Evolutionary conservation across 2,888 invertebrate species (phyloP).

Genomic region (Callyntrura guangdongensis): DNA sequence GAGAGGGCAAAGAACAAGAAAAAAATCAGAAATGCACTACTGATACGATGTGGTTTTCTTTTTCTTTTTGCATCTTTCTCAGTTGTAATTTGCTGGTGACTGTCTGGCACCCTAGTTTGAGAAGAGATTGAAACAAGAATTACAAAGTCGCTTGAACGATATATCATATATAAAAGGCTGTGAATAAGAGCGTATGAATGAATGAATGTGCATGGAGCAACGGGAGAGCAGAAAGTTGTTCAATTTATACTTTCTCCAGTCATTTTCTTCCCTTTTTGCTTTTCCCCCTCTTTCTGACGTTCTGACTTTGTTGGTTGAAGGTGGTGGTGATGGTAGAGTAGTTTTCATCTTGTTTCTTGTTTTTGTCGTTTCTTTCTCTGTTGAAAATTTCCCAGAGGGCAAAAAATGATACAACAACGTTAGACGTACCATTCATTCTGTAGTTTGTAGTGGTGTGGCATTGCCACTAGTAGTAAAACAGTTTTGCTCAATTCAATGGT

Average conservation of each 20-base stretch:
- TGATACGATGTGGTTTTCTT: conserved; percentile 4
- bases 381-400: conserved; percentile 51
- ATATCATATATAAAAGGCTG: too few relatives aligned
- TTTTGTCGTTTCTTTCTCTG: conserved; percentile 22
- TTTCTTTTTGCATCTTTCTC: neutral
- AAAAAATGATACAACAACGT: neutral
- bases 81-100: neutral
- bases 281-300: neutral
- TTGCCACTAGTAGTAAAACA: neutral
- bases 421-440: neutral
- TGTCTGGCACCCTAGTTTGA: neutral
- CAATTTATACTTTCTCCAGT: neutral
- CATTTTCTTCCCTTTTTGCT: neutral
- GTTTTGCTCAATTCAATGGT: neutral
- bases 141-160: too few relatives aligned
- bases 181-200: too few relatives aligned
- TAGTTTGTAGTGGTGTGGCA: neutral
- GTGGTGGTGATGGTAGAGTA: neutral
- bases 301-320: conserved; percentile 12
- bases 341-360: conserved; percentile 31
- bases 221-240: conserved; percentile 6
- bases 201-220: neutral
- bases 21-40: neutral
- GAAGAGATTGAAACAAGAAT: conserved; percentile 7
- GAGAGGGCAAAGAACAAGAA: neutral